Conservation (phyloP, 2,113 vertebrate species). For the Cephalopholis sonnerati region DNA sequence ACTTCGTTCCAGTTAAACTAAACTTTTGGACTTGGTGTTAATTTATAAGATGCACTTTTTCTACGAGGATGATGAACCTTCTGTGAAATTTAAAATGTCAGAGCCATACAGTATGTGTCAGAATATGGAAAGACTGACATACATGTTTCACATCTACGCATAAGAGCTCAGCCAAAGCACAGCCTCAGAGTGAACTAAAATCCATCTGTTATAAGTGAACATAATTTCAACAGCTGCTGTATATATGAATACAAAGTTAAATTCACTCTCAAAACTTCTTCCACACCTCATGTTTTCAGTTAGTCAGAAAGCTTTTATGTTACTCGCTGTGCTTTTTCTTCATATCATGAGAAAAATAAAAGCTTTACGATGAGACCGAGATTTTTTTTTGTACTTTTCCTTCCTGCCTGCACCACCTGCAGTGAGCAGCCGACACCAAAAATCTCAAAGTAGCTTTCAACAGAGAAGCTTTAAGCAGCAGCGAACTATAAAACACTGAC, state of each 20-base stretch:
- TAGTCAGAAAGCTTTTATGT: conserved; percentile 36
- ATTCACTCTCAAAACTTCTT: conserved; percentile 31
- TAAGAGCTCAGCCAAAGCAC: conserved; percentile 38
- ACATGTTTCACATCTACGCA: conserved; percentile 10
- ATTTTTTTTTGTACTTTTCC: not conserved
- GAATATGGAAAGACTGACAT: conserved; percentile 3
- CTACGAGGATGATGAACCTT: conserved; percentile 33
- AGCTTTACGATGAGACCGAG: conserved; percentile 4
- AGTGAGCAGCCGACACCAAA: conserved; percentile 7
- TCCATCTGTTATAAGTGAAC: conserved; percentile 5
- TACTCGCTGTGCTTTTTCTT: conserved; percentile 30
- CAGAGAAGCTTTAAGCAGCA: conserved; percentile 14
- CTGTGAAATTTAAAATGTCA: conserved; percentile 3
- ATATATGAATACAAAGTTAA: conserved; percentile 45
- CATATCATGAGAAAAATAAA: conserved; percentile 41
- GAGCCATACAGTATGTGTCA: conserved; percentile 28
- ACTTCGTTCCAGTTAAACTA: conserved; percentile 31
- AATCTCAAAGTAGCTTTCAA: conserved; percentile 13
- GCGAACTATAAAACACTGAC: conserved; percentile 22
- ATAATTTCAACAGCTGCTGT: conserved; percentile 42
- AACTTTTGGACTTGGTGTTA: conserved; percentile 41
- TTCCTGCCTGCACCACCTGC: conserved; percentile 18
- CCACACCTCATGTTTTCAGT: conserved; percentile 20
- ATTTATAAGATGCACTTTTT: conserved; percentile 60
- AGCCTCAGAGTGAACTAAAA: conserved; percentile 21